Evolutionary conservation across 2,888 invertebrate species (phyloP).

Genomic region (Ectemnius lituratus): DNA sequence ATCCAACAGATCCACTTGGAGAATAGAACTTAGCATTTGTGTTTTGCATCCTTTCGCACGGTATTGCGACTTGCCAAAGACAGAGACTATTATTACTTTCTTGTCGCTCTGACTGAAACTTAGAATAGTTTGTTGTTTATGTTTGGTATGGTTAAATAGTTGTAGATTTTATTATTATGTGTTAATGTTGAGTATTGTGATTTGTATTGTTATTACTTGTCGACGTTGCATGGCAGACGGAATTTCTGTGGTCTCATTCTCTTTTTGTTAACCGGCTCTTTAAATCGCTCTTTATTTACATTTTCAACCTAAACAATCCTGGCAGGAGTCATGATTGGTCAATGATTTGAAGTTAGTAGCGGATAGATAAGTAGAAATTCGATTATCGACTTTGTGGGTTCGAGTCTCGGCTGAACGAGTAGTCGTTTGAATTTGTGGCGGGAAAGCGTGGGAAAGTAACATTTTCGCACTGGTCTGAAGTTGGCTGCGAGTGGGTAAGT

Average conservation of each 20-base stretch:
- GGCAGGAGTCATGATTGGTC: too few species aligned
- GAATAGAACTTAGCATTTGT: slow-evolving; percentile 76
- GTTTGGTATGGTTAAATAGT: background rate
- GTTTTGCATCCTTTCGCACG: slow-evolving; percentile 83
- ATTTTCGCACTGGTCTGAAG: too few species aligned
- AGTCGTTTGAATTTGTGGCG: too few species aligned
- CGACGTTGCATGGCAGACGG: slow-evolving; percentile 64
- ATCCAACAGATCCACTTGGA: slow-evolving; percentile 71
- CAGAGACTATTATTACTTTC: slow-evolving; percentile 84
- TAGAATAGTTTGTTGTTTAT: slow-evolving; percentile 28
- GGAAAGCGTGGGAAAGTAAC: too few species aligned
- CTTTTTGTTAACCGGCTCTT: slow-evolving; percentile 15
- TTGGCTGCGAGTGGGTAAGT: too few species aligned
- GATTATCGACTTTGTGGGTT: too few species aligned
- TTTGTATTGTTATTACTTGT: slow-evolving; percentile 54
- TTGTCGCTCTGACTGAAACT: slow-evolving; percentile 68
- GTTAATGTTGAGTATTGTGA: background rate
- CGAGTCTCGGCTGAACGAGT: too few species aligned
- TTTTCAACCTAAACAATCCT: too few species aligned
- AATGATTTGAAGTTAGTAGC: too few species aligned
- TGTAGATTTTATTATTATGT: background rate
- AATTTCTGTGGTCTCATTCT: slow-evolving; percentile 74
- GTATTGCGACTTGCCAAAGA: slow-evolving; percentile 86
- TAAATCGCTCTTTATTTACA: too few species aligned
- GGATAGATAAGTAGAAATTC: too few species aligned